These are phyloP conservation scores for Anthophora plumipes DNA, from an alignment of 2,888 invertebrate genomes.

Conservation along the genomic window DNA sequence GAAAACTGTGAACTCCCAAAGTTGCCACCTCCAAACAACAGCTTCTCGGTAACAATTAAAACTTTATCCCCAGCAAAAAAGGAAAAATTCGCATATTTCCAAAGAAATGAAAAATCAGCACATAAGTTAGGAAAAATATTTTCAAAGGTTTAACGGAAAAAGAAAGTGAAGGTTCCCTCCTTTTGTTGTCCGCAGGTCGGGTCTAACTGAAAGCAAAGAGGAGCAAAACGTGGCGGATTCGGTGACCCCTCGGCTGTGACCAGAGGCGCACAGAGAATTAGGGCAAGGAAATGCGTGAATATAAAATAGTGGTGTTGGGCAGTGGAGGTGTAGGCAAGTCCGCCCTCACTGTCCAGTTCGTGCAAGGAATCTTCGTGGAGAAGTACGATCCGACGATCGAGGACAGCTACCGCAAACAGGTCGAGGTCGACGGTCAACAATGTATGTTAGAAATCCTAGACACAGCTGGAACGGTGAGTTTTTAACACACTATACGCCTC, in stretches of 20 bases:
- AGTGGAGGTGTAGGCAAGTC: conserved; percentile 99
- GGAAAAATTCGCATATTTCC: too few relatives aligned
- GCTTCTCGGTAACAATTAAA: too few relatives aligned
- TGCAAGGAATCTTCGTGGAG: conserved; percentile 99
- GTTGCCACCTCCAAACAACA: too few relatives aligned
- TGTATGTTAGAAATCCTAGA: conserved; percentile 99
- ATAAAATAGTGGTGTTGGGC: conserved; percentile 99
- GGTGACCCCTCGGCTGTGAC: conserved; percentile 82
- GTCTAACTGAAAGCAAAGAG: conserved; percentile 75
- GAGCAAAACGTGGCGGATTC: conserved; percentile 83
- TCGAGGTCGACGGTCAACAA: conserved; percentile 99
- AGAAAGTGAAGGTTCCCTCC: conserved; percentile 8
- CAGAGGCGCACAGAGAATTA: conserved; percentile 76
- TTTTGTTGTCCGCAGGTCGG: conserved; percentile 75
- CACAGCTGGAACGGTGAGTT: conserved; percentile 97
- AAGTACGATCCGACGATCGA: conserved; percentile 99
- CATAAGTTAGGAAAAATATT: neutral
- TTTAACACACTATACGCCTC: neutral
- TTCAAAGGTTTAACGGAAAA: neutral
- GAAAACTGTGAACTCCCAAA: too few relatives aligned
- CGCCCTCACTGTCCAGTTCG: conserved; percentile 98
- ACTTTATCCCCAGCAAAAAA: too few relatives aligned
- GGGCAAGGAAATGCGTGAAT: conserved; percentile 95
- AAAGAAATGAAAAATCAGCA: neutral
- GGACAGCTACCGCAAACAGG: conserved; percentile 99